Conservation (phyloP, 2,888 invertebrate species). For the Aquatica leii region DNA sequence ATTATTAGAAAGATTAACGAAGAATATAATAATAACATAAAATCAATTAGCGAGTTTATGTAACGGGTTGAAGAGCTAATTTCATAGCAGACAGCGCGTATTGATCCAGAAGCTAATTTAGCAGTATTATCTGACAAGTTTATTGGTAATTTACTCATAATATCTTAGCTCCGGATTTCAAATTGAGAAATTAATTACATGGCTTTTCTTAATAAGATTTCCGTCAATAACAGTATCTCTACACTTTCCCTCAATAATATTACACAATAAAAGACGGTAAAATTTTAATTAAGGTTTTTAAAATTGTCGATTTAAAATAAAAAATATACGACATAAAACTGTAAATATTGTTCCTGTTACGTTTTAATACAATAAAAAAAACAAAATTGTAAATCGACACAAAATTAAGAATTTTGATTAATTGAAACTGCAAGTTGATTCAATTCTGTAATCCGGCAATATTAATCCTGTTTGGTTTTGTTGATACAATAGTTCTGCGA, state of each 20-base stretch:
- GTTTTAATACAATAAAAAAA: too few species aligned
- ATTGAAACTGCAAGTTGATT: too few species aligned
- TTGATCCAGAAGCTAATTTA: constrained; percentile 47
- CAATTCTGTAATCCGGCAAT: too few species aligned
- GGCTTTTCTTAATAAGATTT: constrained; percentile 39
- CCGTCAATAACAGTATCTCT: constrained; percentile 35
- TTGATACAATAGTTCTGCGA: too few species aligned
- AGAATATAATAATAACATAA: constrained; percentile 45
- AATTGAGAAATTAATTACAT: constrained; percentile 44
- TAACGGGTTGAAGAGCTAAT: constrained; percentile 48
- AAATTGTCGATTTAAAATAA: too few species aligned
- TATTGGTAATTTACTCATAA: constrained; percentile 51
- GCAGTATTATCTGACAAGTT: constrained; percentile 46
- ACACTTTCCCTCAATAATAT: constrained; percentile 20
- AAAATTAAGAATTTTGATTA: too few species aligned
- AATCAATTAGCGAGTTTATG: constrained; percentile 48
- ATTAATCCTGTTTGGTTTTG: too few species aligned
- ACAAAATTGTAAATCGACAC: too few species aligned
- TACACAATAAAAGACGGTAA: not conserved
- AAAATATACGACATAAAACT: too few species aligned
- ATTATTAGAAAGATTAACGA: constrained; percentile 16
- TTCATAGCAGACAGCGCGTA: constrained; percentile 47
- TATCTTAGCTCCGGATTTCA: constrained; percentile 43
- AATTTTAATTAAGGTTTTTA: constrained; percentile 11
- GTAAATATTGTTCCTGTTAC: too few species aligned